Evolutionary conservation across 1,140 invertebrate species (phyloP), one percentile per base, ranked within the genome.

Genomic region (Drosophila ironensis): DNA sequence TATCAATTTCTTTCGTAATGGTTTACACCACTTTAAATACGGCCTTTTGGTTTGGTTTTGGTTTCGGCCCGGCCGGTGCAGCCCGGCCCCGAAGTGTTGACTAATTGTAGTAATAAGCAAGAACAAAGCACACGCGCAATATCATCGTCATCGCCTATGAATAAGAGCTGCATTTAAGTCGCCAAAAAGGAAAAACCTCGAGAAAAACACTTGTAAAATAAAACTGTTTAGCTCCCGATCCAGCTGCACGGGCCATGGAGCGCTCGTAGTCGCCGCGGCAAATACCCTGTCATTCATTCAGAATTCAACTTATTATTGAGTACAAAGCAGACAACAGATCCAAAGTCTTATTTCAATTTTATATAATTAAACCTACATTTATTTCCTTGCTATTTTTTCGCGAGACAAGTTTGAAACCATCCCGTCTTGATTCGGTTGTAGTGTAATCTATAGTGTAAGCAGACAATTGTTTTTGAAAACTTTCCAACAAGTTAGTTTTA

Each of bases 141-240:
- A 47, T 27, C 47, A 81, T 61, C 52, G 33, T 70, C 28, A 47
- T 44, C 41, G 17, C n/a, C n/a, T 84, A 84, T 64, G 48, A 81
- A 63, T 77, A 77, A 82, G n/a, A n/a, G 78, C 56, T 42, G 75
- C 72, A 84, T 82, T 82, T 77, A 82, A 82, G 61, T 76, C 77
- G 72, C 72, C 51, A 81, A 80, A 33, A 33, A 30, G 11, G 11
- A 30, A 11, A 27, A n/a, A n/a, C n/a, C n/a, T n/a, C n/a, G n/a
- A n/a, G n/a, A n/a, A 12, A 72, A 50, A 59, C 63, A 80, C 66
- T 53, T 82, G 78, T 82, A 77, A 82, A 82, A 77, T 78, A 73
- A 84, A 84, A 76, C 63, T 76, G 64, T 74, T 76, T 76, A 72
- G 68, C 53, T 30, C 57, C 27, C 40, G 40, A 33, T 51, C 9